Conservation (phyloP, 92 coral and sea anemone genomes). For the Muricea muricata region DNA sequence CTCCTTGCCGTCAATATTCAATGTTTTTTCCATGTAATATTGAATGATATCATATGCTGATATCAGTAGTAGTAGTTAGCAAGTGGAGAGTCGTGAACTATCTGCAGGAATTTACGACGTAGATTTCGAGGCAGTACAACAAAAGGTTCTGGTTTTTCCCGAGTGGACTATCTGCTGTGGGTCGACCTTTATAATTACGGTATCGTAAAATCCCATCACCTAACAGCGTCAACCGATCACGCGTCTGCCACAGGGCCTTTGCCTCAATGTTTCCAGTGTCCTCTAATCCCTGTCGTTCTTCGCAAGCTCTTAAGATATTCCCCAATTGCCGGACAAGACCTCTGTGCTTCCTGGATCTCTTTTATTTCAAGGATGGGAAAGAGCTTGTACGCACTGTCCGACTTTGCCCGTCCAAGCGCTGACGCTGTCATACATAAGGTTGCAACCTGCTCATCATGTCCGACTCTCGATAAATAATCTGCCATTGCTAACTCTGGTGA, state of each 20-base stretch:
- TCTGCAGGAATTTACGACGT: slow-evolving; percentile 1
- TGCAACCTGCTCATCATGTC: neutral
- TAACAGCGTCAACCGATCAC: neutral
- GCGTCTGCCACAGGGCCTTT: slow-evolving; percentile 23
- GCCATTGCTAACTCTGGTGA: neutral
- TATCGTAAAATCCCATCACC: slow-evolving; percentile 9
- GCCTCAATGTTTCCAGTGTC: neutral
- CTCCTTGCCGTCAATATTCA: slow-evolving; percentile 3
- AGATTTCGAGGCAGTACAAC: slow-evolving; percentile 18
- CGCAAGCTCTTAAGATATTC: neutral
- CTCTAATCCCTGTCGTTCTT: neutral
- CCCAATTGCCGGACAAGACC: neutral
- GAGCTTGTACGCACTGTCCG: neutral
- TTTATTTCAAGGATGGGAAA: neutral
- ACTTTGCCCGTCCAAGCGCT: neutral
- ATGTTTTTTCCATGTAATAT: too few relatives aligned
- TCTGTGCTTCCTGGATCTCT: slow-evolving; percentile 11
- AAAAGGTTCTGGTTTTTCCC: slow-evolving; percentile 3
- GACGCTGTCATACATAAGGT: neutral
- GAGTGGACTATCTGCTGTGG: slow-evolving; percentile 2
- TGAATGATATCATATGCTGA: neutral
- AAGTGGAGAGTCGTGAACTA: slow-evolving; percentile 8
- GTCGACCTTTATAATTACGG: slow-evolving; percentile 1
- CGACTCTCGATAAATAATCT: neutral
- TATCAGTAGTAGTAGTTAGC: neutral